These are phyloP conservation scores for Thalassaphorura encarpata DNA, from an alignment of 1,140 invertebrate species.

Conservation along the genomic window DNA sequence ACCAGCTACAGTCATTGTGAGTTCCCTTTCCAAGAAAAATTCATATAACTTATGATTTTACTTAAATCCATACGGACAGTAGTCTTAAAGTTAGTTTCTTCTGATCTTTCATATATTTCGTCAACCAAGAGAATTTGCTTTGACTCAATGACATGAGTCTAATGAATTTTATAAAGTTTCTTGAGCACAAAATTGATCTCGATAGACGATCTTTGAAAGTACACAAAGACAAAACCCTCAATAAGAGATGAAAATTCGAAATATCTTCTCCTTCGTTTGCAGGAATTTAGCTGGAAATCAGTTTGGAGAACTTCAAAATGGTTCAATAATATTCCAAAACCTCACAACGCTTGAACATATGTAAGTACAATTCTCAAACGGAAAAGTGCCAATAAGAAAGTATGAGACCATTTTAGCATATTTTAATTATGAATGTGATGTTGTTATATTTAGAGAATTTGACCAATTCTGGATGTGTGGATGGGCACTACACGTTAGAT, in stretches of 20 bases:
- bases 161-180: slow-evolving; percentile 3
- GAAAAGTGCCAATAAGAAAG: background rate
- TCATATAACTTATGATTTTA: no score
- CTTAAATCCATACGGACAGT: no score
- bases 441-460: slow-evolving; percentile 46
- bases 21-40: no score
- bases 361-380: slow-evolving; percentile 34
- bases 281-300: slow-evolving; percentile 40
- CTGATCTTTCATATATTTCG: no score
- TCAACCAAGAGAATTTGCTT: no score
- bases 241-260: no score
- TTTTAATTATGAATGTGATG: background rate
- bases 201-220: no score
- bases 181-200: no score
- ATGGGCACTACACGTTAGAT: slow-evolving; percentile 46
- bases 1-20: slow-evolving; percentile 37
- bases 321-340: slow-evolving; percentile 36
- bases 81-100: no score
- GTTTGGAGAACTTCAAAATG: slow-evolving; percentile 38
- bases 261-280: slow-evolving; percentile 24
- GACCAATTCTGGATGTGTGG: slow-evolving; percentile 50
- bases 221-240: no score
- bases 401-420: background rate
- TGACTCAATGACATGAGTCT: background rate
- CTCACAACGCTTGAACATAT: slow-evolving; percentile 41